phyloP scores from a whole-genome alignment of 2,888 invertebrate species.

The Thymelicus lineola region DNA sequence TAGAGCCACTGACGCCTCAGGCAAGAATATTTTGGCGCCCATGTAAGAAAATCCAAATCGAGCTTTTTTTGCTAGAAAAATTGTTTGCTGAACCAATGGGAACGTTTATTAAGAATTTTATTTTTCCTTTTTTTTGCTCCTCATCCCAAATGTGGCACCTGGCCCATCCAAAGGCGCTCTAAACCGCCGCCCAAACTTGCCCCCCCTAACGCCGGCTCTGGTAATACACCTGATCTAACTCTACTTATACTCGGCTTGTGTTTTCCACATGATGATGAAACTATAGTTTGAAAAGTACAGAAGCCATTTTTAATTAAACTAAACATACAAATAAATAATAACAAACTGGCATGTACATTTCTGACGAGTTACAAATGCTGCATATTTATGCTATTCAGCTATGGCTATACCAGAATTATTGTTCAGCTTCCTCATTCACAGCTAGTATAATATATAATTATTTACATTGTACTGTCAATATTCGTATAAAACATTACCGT shows the following conservation, averaged over 20 bases:
- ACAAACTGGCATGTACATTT: constrained; percentile 29
- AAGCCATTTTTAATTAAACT: constrained; percentile 35
- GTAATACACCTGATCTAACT: constrained; percentile 7
- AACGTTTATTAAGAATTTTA: too few relatives aligned
- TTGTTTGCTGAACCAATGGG: too few relatives aligned
- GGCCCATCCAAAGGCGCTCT: too few relatives aligned
- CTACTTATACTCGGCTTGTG: constrained; percentile 5
- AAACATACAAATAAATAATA: constrained; percentile 37
- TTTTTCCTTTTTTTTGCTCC: too few relatives aligned
- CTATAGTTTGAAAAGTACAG: constrained; percentile 23
- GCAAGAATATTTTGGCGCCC: too few relatives aligned
- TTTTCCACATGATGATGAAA: background rate
- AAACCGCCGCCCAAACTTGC: too few relatives aligned
- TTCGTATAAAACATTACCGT: constrained; percentile 47
- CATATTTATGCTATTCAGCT: constrained; percentile 18
- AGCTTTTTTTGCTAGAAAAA: too few relatives aligned
- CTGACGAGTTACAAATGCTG: constrained; percentile 32
- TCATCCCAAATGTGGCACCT: too few relatives aligned
- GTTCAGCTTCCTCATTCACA: constrained; percentile 59
- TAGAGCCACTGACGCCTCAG: too few relatives aligned
- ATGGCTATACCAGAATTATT: constrained; percentile 26
- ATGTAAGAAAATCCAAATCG: too few relatives aligned
- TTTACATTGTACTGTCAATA: constrained; percentile 72
- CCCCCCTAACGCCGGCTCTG: too few relatives aligned
- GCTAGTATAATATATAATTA: constrained; percentile 59